Evolutionary conservation across 2,113 vertebrate species (phyloP).

Genomic region (Coptodon bakossiorum): DNA sequence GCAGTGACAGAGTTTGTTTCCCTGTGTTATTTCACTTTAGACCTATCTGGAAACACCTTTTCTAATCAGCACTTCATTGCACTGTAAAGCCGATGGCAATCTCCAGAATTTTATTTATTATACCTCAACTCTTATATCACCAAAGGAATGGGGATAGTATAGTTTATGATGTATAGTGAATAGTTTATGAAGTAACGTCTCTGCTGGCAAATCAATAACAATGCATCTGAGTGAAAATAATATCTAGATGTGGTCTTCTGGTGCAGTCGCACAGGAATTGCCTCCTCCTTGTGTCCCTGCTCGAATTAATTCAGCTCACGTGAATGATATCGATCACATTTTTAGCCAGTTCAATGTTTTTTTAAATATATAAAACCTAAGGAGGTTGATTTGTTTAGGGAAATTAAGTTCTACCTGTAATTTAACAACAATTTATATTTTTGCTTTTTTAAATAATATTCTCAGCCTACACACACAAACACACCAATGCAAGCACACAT

Average conservation of each 20-base stretch:
- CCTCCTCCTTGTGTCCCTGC: neutral
- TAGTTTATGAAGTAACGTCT: constrained; percentile 11
- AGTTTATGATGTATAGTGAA: constrained; percentile 14
- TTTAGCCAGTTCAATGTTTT: constrained; percentile 7
- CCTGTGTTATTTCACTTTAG: neutral
- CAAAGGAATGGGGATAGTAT: neutral
- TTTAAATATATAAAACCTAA: neutral
- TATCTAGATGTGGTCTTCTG: neutral
- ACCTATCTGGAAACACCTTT: neutral
- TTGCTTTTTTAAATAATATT: neutral
- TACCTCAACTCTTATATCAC: neutral
- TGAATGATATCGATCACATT: constrained; percentile 4
- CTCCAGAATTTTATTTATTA: neutral
- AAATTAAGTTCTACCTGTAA: neutral
- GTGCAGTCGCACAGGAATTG: neutral
- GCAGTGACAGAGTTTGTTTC: neutral
- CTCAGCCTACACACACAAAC: neutral
- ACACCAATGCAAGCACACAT: neutral
- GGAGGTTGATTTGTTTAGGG: neutral
- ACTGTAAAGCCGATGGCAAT: neutral
- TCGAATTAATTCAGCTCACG: neutral
- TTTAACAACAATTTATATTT: neutral
- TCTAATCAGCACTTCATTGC: neutral
- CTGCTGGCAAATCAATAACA: constrained; percentile 15
- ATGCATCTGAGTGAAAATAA: neutral